Evolutionary conservation across 2,797 vertebrate genomes (phyloP), one percentile per base, ranked within the genome.

Genomic region (Knipowitschia caucasica): DNA sequence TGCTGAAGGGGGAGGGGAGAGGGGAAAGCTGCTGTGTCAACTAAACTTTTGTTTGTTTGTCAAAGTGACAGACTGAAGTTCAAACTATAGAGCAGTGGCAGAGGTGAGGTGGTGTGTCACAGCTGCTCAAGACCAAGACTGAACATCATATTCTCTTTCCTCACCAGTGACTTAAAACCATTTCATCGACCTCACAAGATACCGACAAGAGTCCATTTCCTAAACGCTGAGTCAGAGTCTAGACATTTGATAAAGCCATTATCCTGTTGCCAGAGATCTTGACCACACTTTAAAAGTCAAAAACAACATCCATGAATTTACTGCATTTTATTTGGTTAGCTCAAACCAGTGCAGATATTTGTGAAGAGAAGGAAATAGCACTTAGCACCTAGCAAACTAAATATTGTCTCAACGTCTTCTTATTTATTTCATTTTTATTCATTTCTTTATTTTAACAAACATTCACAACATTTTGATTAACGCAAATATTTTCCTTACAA

Each of bases 21-120:
- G 26, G 27, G 50, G 51, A 61, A 77, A 78, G 39, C 44, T 70
- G 73, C 75, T 51, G 54, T 45, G 24, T 75, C 56, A 10, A 51
- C 61, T 43, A 55, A 20, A 39, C 47, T 64, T 67, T 26, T 55
- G 43, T 64, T 64, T 64, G 38, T 73, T 61, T 56, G 49, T 55
- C 5, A 24, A 42, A 51, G 43, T 53, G 47, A 53, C 43, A 49
- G 44, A 49, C 27, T 40, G 31, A 50, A 56, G 50, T 52, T 50
- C 49, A 43, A 1, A 47, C 31, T 26, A 44, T n/a, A 49, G 52
- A 53, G 45, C 33, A 24, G 21, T 12, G 17, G 11, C 47, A 54
- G n/a, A 50, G 14, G 45, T 50, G n/a, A 50, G 14, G 45, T 50
- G 14, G 6, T 4, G 8, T 42, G 33, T 40, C 12, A 10, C 7